Evolutionary conservation across 2,113 vertebrate species (phyloP), one percentile per base, ranked within the genome.

Genomic region (Barnardius zonarius): DNA sequence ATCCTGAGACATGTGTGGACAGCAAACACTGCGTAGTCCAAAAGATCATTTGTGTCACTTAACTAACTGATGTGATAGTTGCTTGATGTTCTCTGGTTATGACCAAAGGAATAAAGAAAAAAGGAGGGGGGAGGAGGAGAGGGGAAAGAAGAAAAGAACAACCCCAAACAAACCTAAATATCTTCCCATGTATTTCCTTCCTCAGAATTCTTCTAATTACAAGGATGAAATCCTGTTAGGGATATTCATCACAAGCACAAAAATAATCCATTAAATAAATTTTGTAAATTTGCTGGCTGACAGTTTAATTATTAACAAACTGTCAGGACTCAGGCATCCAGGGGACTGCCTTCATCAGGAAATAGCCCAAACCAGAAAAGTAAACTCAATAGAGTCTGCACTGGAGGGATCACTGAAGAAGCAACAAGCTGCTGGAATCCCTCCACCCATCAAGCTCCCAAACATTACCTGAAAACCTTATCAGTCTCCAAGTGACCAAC

Each of bases 231-330:
- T 85, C 68, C 11, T 64, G 59, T 59, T 69, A 91, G n/a, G 12
- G 55, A 79, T 64, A 83, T 55, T 89, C 39, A 96, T 91, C 61
- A 87, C 48, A 92, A 93, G 17, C 20, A 75, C 48, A 83, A 89
- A 96, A 91, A 89, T 30, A 94, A 78, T 86, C 41, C 31, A 59
- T 72, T 83, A 83, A n/a, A 80, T 6, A 88, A 51, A 82, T 86
- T 85, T 64, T 83, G 48, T 81, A 86, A 86, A 78, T 83, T 88
- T 86, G 8, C n/a, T 81, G 63, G 33, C 33, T 92, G 39, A 91
- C 70, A 83, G 59, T 80, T 88, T 73, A 51, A 48, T 80, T 88
- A 94, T 92, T 86, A 85, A 91, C n/a, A 72, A 93, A 79, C 61
- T 88, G 52, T 74, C 68, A 96, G 37, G 67, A 78, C 55, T 92